Evolutionary conservation across 1,140 invertebrate genomes (phyloP), one percentile per base, ranked within the genome.

Genomic region (Holcopasites calliopsidis): DNA sequence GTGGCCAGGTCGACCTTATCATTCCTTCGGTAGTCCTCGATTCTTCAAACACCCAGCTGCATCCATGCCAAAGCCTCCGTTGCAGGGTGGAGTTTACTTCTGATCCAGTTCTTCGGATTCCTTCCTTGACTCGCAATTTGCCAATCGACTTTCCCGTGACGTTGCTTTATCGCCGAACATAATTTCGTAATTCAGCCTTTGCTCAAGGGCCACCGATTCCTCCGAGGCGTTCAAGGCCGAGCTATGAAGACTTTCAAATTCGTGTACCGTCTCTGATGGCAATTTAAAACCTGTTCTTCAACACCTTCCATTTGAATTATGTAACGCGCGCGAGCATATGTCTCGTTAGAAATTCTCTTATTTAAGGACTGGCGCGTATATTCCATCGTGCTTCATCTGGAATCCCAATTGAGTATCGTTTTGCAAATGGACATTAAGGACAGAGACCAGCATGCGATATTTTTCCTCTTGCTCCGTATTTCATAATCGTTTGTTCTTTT

Each of bases 241-340:
- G 40, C 28, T 40, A 44, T 52, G 33, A 60, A 55, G 28, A 62
- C 21, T 31, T 71, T 62, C 21, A 5, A 54, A 38, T 47, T 65
- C 72, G 38, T 50, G 31, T 52, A 47, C 64, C 52, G 42, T 35
- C 31, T 5, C 21, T 61, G 75, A 57, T 55, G 62, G 61, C 42
- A n/a, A n/a, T 74, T 40, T 28, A 38, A 35, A 76, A 76, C 64
- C 73, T 57, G 50, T 79, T 76, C 60, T 21, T n/a, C n/a, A n/a
- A n/a, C n/a, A n/a, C n/a, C n/a, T n/a, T n/a, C n/a, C n/a, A n/a
- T n/a, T n/a, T n/a, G n/a, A n/a, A n/a, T n/a, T n/a, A n/a, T n/a
- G n/a, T n/a, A n/a, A n/a, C n/a, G n/a, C n/a, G n/a, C n/a, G n/a
- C n/a, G n/a, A n/a, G n/a, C n/a, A n/a, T n/a, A n/a, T n/a, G n/a